Conservation (phyloP, 2,797 vertebrate species). For the Tenualosa ilisha region DNA sequence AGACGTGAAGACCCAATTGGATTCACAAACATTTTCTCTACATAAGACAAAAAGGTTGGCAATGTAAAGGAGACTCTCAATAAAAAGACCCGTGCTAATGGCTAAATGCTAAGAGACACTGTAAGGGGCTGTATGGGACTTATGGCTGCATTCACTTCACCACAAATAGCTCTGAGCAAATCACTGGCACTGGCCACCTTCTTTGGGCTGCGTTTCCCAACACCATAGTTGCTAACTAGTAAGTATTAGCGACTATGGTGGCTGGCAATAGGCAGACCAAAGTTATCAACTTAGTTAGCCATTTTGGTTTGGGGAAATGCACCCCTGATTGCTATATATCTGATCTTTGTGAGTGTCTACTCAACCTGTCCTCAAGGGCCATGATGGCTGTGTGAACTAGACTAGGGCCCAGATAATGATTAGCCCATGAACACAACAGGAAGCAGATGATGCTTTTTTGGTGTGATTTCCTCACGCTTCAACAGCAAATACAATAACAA, state of each 20-base stretch:
- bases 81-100: neutral
- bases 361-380: neutral
- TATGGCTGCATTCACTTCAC: neutral
- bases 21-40: neutral
- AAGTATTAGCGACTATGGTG: too few species aligned
- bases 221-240: too few species aligned
- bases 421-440: neutral
- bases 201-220: neutral
- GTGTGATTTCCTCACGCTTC: neutral
- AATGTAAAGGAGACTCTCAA: neutral
- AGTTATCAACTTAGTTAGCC: too few species aligned
- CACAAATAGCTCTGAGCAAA: neutral
- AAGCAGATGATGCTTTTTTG: neutral
- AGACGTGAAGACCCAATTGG: neutral
- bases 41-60: neutral
- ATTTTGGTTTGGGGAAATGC: too few species aligned
- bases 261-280: too few species aligned
- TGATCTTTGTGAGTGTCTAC: neutral
- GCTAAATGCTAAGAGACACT: neutral
- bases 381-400: neutral
- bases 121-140: neutral
- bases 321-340: too few species aligned
- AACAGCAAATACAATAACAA: neutral
- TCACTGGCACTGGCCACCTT: neutral
- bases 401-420: neutral